Conservation (phyloP, 2,113 vertebrate species). For the Nanorana parkeri region DNA sequence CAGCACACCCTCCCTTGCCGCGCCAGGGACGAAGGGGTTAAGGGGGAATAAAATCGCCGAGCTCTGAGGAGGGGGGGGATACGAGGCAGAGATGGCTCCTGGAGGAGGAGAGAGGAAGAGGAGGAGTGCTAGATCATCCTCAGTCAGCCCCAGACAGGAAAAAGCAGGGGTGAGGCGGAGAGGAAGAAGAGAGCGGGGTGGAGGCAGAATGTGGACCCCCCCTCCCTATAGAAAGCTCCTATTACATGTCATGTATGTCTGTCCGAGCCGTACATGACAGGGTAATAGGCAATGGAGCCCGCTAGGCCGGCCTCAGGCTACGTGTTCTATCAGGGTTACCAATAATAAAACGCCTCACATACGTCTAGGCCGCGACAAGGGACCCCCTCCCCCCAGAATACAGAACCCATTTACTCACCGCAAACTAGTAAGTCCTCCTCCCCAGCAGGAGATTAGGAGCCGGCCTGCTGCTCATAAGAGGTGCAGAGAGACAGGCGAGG, state of each 20-base stretch:
- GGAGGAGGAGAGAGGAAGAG: slow-evolving; percentile 24
- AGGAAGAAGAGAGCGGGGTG: slow-evolving; percentile 11
- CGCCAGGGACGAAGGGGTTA: neutral
- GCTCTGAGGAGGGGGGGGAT: slow-evolving; percentile 11
- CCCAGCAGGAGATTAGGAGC: slow-evolving; percentile 39
- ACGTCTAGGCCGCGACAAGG: too few relatives aligned
- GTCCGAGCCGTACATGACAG: neutral
- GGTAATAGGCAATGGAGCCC: too few relatives aligned
- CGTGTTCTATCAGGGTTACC: too few relatives aligned
- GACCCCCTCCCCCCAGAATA: too few relatives aligned
- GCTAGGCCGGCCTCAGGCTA: too few relatives aligned
- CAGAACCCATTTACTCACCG: slow-evolving; percentile 47
- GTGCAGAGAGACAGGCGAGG: neutral
- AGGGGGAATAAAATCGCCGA: neutral
- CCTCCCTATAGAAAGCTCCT: neutral
- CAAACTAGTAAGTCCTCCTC: slow-evolving; percentile 28
- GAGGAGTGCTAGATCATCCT: slow-evolving; percentile 61
- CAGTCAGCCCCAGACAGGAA: slow-evolving; percentile 67
- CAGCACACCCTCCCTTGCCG: neutral
- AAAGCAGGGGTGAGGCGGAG: neutral
- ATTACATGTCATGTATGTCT: neutral
- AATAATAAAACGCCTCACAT: too few relatives aligned
- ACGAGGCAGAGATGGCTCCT: slow-evolving; percentile 2
- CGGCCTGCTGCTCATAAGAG: slow-evolving; percentile 31
- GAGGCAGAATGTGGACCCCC: neutral